A percentile compares a stretch with the other conserved stretches of the same genome.
These are phyloP conservation scores for Ostrea denselamellosa DNA, from an alignment of 1,140 invertebrate species.

Conservation along the genomic window DNA sequence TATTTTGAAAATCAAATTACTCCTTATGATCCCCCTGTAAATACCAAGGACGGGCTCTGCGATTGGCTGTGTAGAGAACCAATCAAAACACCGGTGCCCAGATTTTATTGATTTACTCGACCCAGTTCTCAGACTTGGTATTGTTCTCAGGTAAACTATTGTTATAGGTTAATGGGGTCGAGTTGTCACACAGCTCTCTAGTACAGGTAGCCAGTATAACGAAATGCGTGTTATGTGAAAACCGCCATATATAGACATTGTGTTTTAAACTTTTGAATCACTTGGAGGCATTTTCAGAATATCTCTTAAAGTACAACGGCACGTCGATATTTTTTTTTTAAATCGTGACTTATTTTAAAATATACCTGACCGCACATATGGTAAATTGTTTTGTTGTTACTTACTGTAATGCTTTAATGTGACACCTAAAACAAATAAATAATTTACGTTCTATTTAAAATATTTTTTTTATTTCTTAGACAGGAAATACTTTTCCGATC, in stretches of 20 bases:
- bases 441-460: not conserved
- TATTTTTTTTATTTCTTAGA: not conserved
- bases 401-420: not conserved
- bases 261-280: slow-evolving; percentile 36
- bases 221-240: slow-evolving; percentile 24
- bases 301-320: slow-evolving; percentile 24
- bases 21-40: not conserved
- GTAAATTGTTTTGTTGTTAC: not conserved
- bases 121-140: slow-evolving; percentile 31
- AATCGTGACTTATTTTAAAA: slow-evolving; percentile 8
- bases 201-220: slow-evolving; percentile 2
- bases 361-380: slow-evolving; percentile 21
- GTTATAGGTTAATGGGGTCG: slow-evolving; percentile 35
- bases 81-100: slow-evolving; percentile 1
- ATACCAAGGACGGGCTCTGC: slow-evolving; percentile 18
- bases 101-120: slow-evolving; percentile 38
- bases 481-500: not conserved
- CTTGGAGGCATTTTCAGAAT: not conserved
- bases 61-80: slow-evolving; percentile 2
- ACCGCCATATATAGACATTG: slow-evolving; percentile 1
- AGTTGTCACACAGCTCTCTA: slow-evolving; percentile 2
- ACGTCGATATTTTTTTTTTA: not conserved
- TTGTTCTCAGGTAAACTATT: slow-evolving; percentile 39
- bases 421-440: not conserved
- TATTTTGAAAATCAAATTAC: not conserved